Evolutionary conservation across 30 jellyfish, hydroid and myxozoan genomes (phyloP).

Genomic region (Calvadosia cruxmelitensis): DNA sequence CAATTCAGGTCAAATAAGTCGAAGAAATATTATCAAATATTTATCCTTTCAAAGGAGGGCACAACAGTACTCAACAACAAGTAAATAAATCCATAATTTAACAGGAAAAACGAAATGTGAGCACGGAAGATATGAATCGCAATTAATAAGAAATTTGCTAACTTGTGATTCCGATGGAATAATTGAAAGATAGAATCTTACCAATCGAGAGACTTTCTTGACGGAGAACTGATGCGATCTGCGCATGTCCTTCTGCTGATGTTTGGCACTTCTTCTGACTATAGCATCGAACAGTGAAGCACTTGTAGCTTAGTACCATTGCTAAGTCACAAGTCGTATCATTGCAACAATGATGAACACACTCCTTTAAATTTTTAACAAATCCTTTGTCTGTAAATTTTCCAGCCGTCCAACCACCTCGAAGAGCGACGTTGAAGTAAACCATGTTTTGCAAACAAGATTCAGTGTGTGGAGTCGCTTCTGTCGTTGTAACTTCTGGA

Average conservation of each 20-base stretch:
- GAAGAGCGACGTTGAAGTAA: constrained; percentile 78
- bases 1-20: too few species aligned
- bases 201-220: too few species aligned
- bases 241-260: constrained; percentile 95
- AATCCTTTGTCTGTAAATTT: constrained; percentile 84
- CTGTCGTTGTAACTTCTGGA: neutral
- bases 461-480: constrained; percentile 3
- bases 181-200: too few species aligned
- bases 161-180: too few species aligned
- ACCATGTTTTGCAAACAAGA: constrained; percentile 90
- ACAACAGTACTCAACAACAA: too few species aligned
- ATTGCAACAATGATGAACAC: constrained; percentile 84
- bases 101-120: too few species aligned
- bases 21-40: too few species aligned
- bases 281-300: constrained; percentile 86
- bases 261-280: constrained; percentile 84
- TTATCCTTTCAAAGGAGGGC: too few species aligned
- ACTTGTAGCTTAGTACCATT: constrained; percentile 80
- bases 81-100: too few species aligned
- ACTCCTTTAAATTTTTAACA: constrained; percentile 57
- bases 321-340: constrained; percentile 91
- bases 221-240: constrained; percentile 62
- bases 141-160: too few species aligned
- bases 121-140: too few species aligned
- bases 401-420: constrained; percentile 98